Evolutionary conservation across 1,140 invertebrate species (phyloP).

Genomic region (Rhyzopertha dominica): DNA sequence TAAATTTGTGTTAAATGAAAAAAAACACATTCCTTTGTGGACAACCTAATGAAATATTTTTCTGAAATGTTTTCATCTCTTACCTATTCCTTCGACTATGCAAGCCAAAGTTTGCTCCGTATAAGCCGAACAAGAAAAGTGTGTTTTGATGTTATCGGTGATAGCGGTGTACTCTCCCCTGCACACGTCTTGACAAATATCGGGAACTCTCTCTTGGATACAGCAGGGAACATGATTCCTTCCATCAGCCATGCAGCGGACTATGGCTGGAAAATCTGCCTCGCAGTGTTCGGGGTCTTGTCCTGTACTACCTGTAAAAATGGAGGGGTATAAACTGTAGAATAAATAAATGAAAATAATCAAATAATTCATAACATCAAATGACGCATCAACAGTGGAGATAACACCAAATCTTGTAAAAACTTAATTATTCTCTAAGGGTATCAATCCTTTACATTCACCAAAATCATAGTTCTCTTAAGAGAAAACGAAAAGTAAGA

Average conservation of each 20-base stretch:
- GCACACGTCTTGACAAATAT: constrained; percentile 79
- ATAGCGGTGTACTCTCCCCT: constrained; percentile 77
- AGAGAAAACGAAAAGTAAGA: no score
- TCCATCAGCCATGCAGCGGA: constrained; percentile 69
- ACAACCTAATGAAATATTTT: no score
- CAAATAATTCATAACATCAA: no score
- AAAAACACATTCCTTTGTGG: no score
- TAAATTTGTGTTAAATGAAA: no score
- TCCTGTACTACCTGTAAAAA: constrained; percentile 57
- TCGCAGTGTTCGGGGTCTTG: constrained; percentile 74
- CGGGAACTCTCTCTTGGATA: constrained; percentile 69
- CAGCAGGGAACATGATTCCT: constrained; percentile 81
- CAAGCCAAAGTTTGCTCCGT: constrained; percentile 77
- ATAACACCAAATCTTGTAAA: no score
- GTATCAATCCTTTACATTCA: no score
- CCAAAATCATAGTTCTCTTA: no score
- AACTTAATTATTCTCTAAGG: no score
- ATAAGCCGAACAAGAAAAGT: constrained; percentile 75
- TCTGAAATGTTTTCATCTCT: no score
- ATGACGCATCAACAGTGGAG: no score
- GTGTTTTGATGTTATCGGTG: constrained; percentile 76
- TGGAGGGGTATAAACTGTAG: not conserved
- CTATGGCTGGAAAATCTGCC: constrained; percentile 68
- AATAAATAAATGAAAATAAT: not conserved
- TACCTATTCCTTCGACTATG: constrained; percentile 74